Evolutionary conservation across 2,113 vertebrate genomes (phyloP).

Genomic region (Scomber japonicus): DNA sequence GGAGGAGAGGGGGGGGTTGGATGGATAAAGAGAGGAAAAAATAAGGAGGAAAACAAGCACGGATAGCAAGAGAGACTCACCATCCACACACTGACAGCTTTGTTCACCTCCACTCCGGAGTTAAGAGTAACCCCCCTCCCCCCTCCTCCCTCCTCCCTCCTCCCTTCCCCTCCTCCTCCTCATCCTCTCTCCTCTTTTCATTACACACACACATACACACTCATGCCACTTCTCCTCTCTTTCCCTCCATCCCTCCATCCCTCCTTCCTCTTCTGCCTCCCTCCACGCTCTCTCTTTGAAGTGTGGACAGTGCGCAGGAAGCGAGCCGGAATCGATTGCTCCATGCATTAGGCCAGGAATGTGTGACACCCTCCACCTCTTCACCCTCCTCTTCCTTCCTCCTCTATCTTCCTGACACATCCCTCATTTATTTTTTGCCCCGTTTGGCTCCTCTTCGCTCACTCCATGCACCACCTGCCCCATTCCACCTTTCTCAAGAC

Average conservation of each 20-base stretch:
- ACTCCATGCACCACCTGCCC: background rate
- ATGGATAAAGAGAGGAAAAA: slow-evolving; percentile 7
- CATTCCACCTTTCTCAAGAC: background rate
- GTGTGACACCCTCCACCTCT: slow-evolving; percentile 73
- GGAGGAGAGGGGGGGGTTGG: background rate
- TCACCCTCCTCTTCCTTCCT: slow-evolving; percentile 48
- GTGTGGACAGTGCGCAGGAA: slow-evolving; percentile 73
- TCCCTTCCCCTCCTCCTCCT: slow-evolving; percentile 11
- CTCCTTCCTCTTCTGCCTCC: slow-evolving; percentile 44
- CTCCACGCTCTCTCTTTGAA: slow-evolving; percentile 72
- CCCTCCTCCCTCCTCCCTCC: too few relatives aligned
- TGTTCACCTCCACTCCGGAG: slow-evolving; percentile 70
- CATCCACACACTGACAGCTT: slow-evolving; percentile 73
- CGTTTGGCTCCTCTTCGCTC: slow-evolving; percentile 11
- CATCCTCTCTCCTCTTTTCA: background rate
- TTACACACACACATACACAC: slow-evolving; percentile 17
- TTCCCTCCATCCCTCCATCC: slow-evolving; percentile 23
- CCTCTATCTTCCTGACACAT: slow-evolving; percentile 46
- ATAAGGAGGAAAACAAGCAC: slow-evolving; percentile 5
- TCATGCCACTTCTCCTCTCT: background rate
- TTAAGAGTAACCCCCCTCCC: background rate
- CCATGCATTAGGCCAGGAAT: slow-evolving; percentile 81
- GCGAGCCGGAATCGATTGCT: slow-evolving; percentile 82
- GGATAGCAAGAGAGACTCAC: slow-evolving; percentile 45
- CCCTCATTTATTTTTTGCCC: slow-evolving; percentile 36